Base-by-base conservation (phyloP, 2,888 invertebrate genomes). In the Zootermopsis nevadensis region DNA sequence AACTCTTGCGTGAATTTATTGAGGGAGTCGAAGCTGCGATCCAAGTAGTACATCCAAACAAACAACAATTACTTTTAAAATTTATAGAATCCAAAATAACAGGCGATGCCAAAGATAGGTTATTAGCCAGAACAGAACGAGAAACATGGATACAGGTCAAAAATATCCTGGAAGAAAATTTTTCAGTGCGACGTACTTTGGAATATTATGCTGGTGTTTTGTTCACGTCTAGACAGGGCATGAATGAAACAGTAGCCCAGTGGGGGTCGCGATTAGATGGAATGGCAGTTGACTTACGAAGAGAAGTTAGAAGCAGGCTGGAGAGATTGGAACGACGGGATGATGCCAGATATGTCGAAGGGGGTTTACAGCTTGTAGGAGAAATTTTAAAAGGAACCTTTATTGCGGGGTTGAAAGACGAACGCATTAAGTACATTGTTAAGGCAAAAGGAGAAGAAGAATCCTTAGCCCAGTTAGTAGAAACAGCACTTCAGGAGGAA, bases 11-110 rank as follows among this genome's bases (percentile, higher is more conserved):
- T 19, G 38, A 33, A 38, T 38, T 74, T 74, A 24, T 2, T 33
- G 38, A 74, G 0, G 31, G 33, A 27, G n/a, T n/a, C n/a, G n/a
- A n/a, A n/a, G n/a, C n/a, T n/a, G n/a, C n/a, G 42, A 31, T 8
- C 38, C n/a, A 42, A 27, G 35, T 76, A 38, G 42, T 38, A 12
- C 7, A 24, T 8, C 42, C 76, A 2, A 27, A 33, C 2, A 74
- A 76, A 3, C 31, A 76, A 2, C 2, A 8, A 1, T n/a, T 76
- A 2, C 38, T 42, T 19, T 8, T 76, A 1, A 42, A 82, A 38
- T 82, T 82, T 38, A 42, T 82, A 15, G 77, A 82, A 77, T 76
- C 82, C 10, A 82, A 77, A 42, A 82, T 82, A n/a, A 31, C 60
- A 0, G 82, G 82, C 0, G 77, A 76, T 22, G 27, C 77, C 30